Evolutionary conservation across 2,797 vertebrate species (phyloP), one percentile per base, ranked within the genome.

Genomic region (Echiichthys vipera): DNA sequence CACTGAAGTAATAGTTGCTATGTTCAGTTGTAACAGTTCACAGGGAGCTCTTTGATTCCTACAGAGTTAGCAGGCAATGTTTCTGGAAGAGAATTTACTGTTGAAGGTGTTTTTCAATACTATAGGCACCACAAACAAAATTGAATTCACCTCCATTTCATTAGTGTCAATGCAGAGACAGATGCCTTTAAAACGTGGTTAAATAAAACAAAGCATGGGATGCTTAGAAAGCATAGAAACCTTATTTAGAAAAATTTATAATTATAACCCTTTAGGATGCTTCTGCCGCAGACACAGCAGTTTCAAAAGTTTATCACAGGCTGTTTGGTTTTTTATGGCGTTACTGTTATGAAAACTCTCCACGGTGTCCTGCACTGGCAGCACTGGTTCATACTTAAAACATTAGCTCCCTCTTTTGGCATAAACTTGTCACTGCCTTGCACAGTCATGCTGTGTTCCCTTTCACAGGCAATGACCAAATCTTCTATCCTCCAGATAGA

Each of bases 361-460:
- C 30, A 37, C 15, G 8, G 0, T 58, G 17, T 2, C 2, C 13
- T 15, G 4, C 43, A 10, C 5, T 17, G 9, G 1, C 0, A 7
- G 1, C 4, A 15, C 0, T n/a, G 7, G 34, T 22, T 27, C 7
- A 57, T 74, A 42, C 64, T 11, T 80, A 12, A 79, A 49, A 42
- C 77, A 66, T 17, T 50, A 77, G 67, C 84, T 32, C 90, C 89
- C 83, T 81, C 93, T 91, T 58, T 57, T 91, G 93, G 71, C 18
- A 0, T 0, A 18, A 43, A 11, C 0, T 1, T 22, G 30, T 55
- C 37, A 81, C 66, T 84, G 32, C 77, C 70, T 17, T n/a, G 0
- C 22, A 45, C 2, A 45, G 24, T 18, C 29, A 32, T 15, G 0
- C 22, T 25, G 11, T 0, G 10, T 25, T 7, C n/a, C 5, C 18